These are phyloP conservation scores for Drosophila punjabiensis DNA, from an alignment of 1,140 invertebrate species.

Conservation along the genomic window DNA sequence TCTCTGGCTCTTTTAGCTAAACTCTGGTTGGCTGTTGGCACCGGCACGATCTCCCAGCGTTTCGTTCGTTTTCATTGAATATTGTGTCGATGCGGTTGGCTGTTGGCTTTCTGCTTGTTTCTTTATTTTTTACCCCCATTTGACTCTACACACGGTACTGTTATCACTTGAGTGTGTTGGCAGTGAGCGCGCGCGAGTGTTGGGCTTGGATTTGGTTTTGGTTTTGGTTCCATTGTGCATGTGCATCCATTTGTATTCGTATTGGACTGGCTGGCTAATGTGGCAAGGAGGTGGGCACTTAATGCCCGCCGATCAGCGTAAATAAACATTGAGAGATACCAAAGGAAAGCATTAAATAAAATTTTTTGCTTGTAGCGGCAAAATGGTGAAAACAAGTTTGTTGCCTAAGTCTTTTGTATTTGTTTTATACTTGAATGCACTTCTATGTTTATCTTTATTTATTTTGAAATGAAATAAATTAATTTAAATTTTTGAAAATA, in stretches of 20 bases:
- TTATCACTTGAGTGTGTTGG: slow-evolving; percentile 62
- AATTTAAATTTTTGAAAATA: background rate
- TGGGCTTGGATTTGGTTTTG: slow-evolving; percentile 22
- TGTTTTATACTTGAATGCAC: background rate
- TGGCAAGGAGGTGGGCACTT: slow-evolving; percentile 78
- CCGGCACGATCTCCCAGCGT: slow-evolving; percentile 64
- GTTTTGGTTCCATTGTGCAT: slow-evolving; percentile 70
- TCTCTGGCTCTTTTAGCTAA: slow-evolving; percentile 38
- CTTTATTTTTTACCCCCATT: slow-evolving; percentile 23
- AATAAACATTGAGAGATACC: slow-evolving; percentile 60
- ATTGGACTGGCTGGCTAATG: slow-evolving; percentile 67
- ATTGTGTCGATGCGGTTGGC: slow-evolving; percentile 76
- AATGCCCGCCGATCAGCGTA: slow-evolving; percentile 72
- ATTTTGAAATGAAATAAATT: background rate
- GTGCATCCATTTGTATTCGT: slow-evolving; percentile 77
- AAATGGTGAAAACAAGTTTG: slow-evolving; percentile 79
- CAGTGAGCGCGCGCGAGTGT: slow-evolving; percentile 10
- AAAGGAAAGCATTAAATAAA: slow-evolving; percentile 52
- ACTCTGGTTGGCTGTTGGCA: slow-evolving; percentile 74
- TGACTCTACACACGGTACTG: slow-evolving; percentile 74
- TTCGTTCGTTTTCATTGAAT: slow-evolving; percentile 82
- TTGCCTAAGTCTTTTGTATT: slow-evolving; percentile 65
- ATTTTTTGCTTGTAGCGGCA: slow-evolving; percentile 62
- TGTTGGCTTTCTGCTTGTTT: slow-evolving; percentile 57
- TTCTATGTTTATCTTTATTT: background rate